Evolutionary conservation across 2,888 invertebrate genomes (phyloP).

Genomic region (Lycaena phlaeas): DNA sequence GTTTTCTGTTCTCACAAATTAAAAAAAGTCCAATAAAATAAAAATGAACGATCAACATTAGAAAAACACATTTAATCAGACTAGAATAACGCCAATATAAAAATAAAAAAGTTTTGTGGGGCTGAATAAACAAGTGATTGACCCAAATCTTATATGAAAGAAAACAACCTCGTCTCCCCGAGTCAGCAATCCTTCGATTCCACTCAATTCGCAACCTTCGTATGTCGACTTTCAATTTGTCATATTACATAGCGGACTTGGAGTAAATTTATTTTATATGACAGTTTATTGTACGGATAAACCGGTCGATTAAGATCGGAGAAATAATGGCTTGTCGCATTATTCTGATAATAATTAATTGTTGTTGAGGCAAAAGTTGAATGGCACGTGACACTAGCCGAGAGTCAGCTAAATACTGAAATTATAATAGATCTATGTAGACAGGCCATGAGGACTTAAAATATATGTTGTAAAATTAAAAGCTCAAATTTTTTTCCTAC

Average conservation of each 20-base stretch:
- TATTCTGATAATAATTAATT: not conserved
- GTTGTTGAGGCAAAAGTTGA: too few species aligned
- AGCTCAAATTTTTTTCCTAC: too few species aligned
- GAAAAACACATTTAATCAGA: too few species aligned
- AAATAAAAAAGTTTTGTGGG: constrained; percentile 15
- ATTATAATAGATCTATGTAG: too few species aligned
- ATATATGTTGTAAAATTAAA: too few species aligned
- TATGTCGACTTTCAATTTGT: constrained; percentile 32
- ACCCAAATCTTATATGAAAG: constrained; percentile 44
- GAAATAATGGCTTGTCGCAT: not conserved
- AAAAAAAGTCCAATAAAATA: too few species aligned
- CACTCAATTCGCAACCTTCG: constrained; percentile 32
- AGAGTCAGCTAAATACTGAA: too few species aligned
- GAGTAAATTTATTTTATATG: not conserved
- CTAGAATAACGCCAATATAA: constrained; percentile 11
- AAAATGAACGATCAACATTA: too few species aligned
- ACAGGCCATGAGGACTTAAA: too few species aligned
- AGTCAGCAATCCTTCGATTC: constrained; percentile 49
- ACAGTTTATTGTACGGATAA: not conserved
- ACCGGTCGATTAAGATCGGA: not conserved
- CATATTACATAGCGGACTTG: constrained; percentile 39
- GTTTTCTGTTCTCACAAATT: too few species aligned
- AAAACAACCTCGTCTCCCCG: constrained; percentile 32
- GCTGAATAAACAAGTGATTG: constrained; percentile 42
- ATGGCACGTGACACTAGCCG: too few species aligned